phyloP scores from a whole-genome alignment of 2,888 invertebrate species.

The Alentia gelatinosa region DNA sequence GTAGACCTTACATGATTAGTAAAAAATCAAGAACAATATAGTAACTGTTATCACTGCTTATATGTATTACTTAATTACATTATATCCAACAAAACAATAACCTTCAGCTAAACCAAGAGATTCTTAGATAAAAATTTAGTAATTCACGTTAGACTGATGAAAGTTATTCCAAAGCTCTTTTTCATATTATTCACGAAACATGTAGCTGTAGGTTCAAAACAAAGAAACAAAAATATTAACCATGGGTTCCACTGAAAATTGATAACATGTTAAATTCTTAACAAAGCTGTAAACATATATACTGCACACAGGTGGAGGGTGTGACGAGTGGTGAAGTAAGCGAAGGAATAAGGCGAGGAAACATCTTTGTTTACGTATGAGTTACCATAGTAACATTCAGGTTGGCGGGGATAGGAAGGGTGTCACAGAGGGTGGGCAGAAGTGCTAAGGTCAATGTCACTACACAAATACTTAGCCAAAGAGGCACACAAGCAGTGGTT shows the following conservation, averaged over 20 bases:
- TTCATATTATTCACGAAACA: too few relatives aligned
- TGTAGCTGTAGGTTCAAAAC: too few relatives aligned
- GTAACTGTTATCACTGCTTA: background rate
- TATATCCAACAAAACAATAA: too few relatives aligned
- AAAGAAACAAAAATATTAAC: background rate
- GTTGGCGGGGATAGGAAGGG: background rate
- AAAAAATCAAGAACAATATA: background rate
- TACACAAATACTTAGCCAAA: background rate
- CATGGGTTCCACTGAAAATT: background rate
- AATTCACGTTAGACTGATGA: background rate
- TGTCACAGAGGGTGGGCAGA: background rate
- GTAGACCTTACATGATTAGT: background rate
- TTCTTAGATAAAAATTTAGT: too few relatives aligned
- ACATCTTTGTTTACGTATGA: background rate
- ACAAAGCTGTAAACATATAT: background rate
- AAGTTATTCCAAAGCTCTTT: too few relatives aligned
- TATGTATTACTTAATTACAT: background rate
- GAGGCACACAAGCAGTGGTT: conserved; percentile 42
- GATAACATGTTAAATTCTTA: background rate
- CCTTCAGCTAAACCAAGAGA: background rate
- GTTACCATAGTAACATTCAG: background rate
- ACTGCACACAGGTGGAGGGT: background rate
- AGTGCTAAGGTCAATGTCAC: background rate
- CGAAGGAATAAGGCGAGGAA: background rate
- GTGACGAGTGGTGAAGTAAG: background rate